Evolutionary conservation across 1,140 invertebrate genomes (phyloP), one percentile per base, ranked within the genome.

Genomic region (Carposina sasakii): DNA sequence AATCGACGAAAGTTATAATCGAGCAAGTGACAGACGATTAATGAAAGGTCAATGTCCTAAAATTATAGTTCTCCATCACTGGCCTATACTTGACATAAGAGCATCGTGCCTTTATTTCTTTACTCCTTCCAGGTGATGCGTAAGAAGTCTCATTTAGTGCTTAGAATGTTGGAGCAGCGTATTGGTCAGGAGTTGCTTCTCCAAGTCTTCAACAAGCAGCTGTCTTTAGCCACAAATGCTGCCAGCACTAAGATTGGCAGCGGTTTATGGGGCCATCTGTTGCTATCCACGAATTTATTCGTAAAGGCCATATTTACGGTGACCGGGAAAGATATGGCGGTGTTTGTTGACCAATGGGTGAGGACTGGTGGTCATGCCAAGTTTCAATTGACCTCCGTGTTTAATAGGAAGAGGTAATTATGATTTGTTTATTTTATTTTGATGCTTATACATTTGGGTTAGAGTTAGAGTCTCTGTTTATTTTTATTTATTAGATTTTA

Each of bases 301-400:
- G 92, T 96, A 5, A 98, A 97, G 85, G 96, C 96, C 0, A 98
- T 99, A 63, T 98, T 97, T 71, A 98, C 96, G 0, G 97, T 99
- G 0, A 99, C 98, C 2, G 98, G 98, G 1, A 99, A 99, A 87
- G 98, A 99, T 81, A 97, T 99, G 90, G 93, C 93, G 0, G 96
- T 98, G 5, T 99, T 99, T 75, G 92, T 99, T 60, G 96, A 99
- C 63, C 96, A 98, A 69, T 99, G 98, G 97, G 97, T 99, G 13
- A 87, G 94, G 48, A 95, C 94, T 30, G 96, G 96, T 12, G 97
- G 97, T 0, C 96, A 98, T 85, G 96, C 95, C 4, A 95, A 96
- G 84, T 98, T 98, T 74, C 91, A 92, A 64, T 89, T 98, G 6
- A 96, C 91, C 39, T 99, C 98, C 64, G 90, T 96, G 0, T 99